phyloP scores from a whole-genome alignment of 2,797 vertebrate species.

The Spinus olivaceus region DNA sequence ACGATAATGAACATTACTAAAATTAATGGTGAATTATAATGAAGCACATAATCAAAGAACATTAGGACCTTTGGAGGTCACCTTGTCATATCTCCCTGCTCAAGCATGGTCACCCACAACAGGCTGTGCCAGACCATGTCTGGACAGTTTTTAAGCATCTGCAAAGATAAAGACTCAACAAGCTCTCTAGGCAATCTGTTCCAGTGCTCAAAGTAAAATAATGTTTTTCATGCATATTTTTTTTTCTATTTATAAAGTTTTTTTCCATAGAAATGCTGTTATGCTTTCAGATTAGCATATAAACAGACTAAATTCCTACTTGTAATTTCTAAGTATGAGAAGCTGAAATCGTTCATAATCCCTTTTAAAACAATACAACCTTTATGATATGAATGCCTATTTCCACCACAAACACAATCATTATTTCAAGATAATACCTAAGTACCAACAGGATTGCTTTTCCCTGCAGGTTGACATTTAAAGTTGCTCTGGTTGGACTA shows the following conservation, averaged over 20 bases:
- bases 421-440: neutral
- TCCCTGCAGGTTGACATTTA: neutral
- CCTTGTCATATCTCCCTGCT: neutral
- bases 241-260: neutral
- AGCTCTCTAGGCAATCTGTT: neutral
- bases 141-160: neutral
- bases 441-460: neutral
- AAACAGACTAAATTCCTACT: neutral
- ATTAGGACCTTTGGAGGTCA: neutral
- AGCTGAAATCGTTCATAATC: neutral
- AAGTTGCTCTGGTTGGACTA: neutral
- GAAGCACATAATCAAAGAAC: neutral
- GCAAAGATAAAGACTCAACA: neutral
- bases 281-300: neutral
- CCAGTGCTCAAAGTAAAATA: neutral
- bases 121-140: accelerated
- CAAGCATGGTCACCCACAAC: neutral
- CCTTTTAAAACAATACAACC: neutral
- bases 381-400: neutral
- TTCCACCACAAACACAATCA: neutral
- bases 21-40: neutral
- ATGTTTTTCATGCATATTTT: neutral
- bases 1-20: neutral
- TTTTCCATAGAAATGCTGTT: neutral
- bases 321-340: neutral